Evolutionary conservation across 1,140 invertebrate species (phyloP).

Genomic region (Orius insidiosus): DNA sequence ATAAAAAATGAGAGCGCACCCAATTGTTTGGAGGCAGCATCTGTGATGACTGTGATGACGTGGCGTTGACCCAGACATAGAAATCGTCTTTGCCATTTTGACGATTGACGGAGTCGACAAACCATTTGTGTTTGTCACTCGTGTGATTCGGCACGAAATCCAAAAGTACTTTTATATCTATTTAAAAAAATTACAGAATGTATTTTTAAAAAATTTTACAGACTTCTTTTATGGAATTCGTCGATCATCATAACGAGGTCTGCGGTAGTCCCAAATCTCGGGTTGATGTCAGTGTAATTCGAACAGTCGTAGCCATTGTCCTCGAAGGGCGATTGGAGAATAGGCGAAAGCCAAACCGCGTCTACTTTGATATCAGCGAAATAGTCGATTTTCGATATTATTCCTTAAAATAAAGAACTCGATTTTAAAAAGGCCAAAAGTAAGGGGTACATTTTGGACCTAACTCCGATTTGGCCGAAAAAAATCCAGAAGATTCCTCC

Average conservation of each 20-base stretch:
- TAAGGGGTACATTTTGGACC: too few relatives aligned
- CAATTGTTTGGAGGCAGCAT: constrained; percentile 36
- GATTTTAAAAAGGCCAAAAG: too few relatives aligned
- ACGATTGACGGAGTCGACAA: constrained; percentile 39
- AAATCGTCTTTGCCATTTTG: constrained; percentile 46
- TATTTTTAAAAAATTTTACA: too few relatives aligned
- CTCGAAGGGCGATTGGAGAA: constrained; percentile 46
- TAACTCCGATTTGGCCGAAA: too few relatives aligned
- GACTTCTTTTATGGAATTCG: constrained; percentile 34
- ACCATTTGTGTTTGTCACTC: constrained; percentile 62
- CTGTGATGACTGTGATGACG: constrained; percentile 25
- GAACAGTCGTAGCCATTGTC: constrained; percentile 59
- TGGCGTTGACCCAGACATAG: constrained; percentile 55
- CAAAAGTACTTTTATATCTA: constrained; percentile 60
- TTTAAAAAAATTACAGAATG: not conserved
- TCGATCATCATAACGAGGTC: constrained; percentile 13
- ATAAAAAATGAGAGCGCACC: too few relatives aligned
- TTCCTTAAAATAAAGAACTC: constrained; percentile 11
- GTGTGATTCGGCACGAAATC: constrained; percentile 79
- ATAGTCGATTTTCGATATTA: constrained; percentile 35
- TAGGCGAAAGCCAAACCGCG: constrained; percentile 47
- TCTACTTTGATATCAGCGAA: constrained; percentile 42
- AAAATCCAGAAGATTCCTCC: too few relatives aligned
- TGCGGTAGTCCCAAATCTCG: constrained; percentile 45
- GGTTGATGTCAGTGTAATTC: constrained; percentile 53